Evolutionary conservation across 2,797 vertebrate species (phyloP), one percentile per base, ranked within the genome.

Genomic region (Sylvilagus floridanus): DNA sequence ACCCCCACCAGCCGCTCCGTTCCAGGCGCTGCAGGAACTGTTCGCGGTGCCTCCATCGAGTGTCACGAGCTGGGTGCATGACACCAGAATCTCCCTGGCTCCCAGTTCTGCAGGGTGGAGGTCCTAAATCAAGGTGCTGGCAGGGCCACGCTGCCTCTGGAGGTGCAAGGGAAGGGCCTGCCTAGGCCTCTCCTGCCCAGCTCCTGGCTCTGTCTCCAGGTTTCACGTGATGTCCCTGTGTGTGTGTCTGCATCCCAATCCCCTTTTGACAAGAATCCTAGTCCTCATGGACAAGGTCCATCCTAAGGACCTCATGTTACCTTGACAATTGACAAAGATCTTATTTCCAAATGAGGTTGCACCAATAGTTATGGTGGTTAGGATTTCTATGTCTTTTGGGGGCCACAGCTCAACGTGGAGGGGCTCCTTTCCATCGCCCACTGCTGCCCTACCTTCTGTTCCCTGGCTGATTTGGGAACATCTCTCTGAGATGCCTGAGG

Each of bases 141-240:
- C 7, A 12, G 37, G 19, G 19, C 28, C 8, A 6, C 1, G 16
- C 19, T 73, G n/a, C 68, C 12, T 6, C 8, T 1, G 37, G 72
- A 54, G 79, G 47, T 0, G 0, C 8, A 2, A 4, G 57, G 50
- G 32, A 21, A 35, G 17, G 2, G 71, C 54, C 76, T 7, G 24
- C 5, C 60, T 0, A 2, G 7, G 35, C 12, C 37, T 42, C 37
- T 50, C 17, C 47, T 12, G 54, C 14, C 22, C 6, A 7, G 35
- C 42, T 22, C 22, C 62, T 28, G 11, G 22, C 17, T 54, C 63
- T 7, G 50, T 37, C 16, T 68, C 26, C 37, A 16, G 7, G 4
- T 57, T n/a, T 50, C 4, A 5, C 0, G 0, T 0, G n/a, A 22
- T 1, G 0, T 63, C n/a, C 82, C 19, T 11, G 30, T 6, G 13